Evolutionary conservation across 2,888 invertebrate genomes (phyloP).

Genomic region (Yponomeuta malinellus): DNA sequence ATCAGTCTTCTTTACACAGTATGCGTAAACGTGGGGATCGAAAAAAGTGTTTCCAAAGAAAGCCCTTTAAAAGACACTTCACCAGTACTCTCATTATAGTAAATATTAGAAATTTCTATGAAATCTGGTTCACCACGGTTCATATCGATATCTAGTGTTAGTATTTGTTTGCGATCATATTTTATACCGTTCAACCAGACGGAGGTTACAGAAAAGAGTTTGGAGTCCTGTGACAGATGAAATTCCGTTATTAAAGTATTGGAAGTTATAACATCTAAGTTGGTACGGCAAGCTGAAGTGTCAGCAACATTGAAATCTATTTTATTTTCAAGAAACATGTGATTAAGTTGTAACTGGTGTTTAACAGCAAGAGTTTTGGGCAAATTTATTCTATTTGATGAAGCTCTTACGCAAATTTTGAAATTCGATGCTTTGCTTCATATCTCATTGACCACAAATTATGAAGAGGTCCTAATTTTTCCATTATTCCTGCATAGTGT

Average conservation of each 20-base stretch:
- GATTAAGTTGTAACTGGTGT: conserved; percentile 7
- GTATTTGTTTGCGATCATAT: too few species aligned
- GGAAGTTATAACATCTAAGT: conserved; percentile 2
- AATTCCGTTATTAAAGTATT: background rate
- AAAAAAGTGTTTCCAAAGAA: conserved; percentile 2
- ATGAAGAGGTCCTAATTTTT: too few species aligned
- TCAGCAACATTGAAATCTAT: background rate
- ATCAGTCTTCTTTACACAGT: background rate
- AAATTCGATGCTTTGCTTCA: too few species aligned
- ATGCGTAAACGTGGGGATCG: conserved; percentile 1
- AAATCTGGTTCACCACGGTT: background rate
- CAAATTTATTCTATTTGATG: conserved; percentile 8
- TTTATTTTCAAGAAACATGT: conserved; percentile 2
- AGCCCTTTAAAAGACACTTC: background rate
- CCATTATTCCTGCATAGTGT: too few species aligned
- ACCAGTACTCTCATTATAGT: background rate
- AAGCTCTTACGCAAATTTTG: too few species aligned
- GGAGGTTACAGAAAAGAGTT: conserved; percentile 2
- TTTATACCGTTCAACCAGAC: conserved; percentile 2
- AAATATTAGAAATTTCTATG: conserved; percentile 2
- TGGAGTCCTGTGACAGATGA: conserved; percentile 1
- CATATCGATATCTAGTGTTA: background rate
- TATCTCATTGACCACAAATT: too few species aligned
- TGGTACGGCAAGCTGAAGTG: background rate
- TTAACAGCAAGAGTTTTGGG: conserved; percentile 2